Evolutionary conservation across 2,888 invertebrate species (phyloP), one percentile per base, ranked within the genome.

Genomic region (Meganola albula): DNA sequence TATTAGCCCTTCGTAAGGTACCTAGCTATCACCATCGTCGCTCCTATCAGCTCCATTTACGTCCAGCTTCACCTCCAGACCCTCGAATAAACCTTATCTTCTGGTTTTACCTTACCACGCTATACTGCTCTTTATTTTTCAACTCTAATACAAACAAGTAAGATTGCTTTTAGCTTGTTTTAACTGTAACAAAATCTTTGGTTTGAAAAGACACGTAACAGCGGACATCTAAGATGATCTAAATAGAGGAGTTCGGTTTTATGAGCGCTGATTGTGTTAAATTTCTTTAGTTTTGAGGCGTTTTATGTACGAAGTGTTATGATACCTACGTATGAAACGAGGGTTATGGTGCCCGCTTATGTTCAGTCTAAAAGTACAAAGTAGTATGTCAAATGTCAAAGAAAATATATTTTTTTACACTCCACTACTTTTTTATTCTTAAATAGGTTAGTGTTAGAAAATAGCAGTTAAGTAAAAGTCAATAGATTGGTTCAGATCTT

Each of bases 51-150:
- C 23, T 53, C 55, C 53, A 53, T 48, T 48, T 47, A 48, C 47
- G 52, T 49, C 58, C 36, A 47, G 48, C 48, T 57, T 59, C 66
- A 68, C 68, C 66, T 67, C 63, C 64, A 63, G 52, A 52, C 37
- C 60, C 53, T 52, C 45, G 39, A 72, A 75, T 76, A 75, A 75
- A 76, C 74, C 71, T 77, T 76, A 77, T 75, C 75, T 62, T 59
- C 53, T 61, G 59, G 63, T 30, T 57, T 58, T 65, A 63, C 66
- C n/a, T n/a, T n/a, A n/a, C n/a, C n/a, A n/a, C n/a, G n/a, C n/a
- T n/a, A n/a, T n/a, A n/a, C n/a, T n/a, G n/a, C n/a, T n/a, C n/a
- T n/a, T 9, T 13, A 18, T 12, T 32, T 27, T 38, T 38, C 24
- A 3, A 12, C 29, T 37, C 27, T 45, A 50, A 26, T 3, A 1